Conservation (phyloP, 2,797 vertebrate genomes). For the Falco peregrinus region DNA sequence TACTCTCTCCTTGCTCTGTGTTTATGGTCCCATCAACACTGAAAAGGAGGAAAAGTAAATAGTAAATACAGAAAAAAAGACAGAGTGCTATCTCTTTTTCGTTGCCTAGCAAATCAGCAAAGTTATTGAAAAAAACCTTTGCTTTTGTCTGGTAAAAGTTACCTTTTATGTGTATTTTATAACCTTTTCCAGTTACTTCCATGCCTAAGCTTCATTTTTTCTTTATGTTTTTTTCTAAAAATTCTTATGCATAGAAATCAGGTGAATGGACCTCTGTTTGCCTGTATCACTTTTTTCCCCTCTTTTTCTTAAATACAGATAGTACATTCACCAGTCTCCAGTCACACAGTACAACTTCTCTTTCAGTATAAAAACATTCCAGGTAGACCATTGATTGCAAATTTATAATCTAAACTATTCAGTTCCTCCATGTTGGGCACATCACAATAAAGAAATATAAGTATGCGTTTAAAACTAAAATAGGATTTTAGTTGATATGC, state of each 20-base stretch:
- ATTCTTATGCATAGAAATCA: neutral
- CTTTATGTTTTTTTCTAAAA: neutral
- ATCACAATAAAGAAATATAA: neutral
- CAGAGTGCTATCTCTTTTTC: neutral
- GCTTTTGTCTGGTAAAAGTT: neutral
- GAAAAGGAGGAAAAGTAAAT: neutral
- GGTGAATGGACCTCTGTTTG: neutral
- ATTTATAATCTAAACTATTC: neutral
- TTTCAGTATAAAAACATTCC: neutral
- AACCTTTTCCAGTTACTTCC: neutral
- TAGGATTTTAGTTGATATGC: neutral
- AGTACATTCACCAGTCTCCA: neutral
- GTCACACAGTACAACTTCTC: neutral
- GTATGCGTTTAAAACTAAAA: neutral
- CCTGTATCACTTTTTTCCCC: neutral
- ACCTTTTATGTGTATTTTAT: neutral
- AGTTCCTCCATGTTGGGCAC: neutral
- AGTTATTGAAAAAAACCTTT: neutral
- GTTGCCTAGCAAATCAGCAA: neutral
- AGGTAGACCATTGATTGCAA: neutral
- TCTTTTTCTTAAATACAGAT: neutral
- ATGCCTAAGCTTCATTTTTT: neutral
- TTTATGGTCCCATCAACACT: neutral
- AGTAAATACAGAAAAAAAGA: neutral
- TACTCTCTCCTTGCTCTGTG: neutral